Percentiles rank a stretch among this genome's conserved stretches.
phyloP scores from a whole-genome alignment of 2,113 vertebrate genomes.

The Sclerurus mexicanus region DNA sequence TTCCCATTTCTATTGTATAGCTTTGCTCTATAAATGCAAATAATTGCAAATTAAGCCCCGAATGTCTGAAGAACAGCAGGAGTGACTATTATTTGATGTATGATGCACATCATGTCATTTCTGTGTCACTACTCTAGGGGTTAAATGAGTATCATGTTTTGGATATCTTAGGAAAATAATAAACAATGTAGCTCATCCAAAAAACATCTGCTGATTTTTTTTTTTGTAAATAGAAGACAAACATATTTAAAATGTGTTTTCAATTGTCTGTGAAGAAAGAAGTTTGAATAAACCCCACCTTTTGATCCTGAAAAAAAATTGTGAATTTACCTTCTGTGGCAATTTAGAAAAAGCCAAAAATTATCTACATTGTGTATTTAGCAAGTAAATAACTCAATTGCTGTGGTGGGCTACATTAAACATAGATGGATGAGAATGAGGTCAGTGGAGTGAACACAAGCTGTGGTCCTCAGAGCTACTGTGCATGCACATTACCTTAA shows the following conservation, averaged over 20 bases:
- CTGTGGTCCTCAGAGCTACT: neutral
- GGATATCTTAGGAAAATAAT: conserved; percentile 12
- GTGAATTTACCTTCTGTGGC: neutral
- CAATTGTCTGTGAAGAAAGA: conserved; percentile 24
- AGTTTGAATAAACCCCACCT: neutral
- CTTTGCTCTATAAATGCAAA: conserved; percentile 54
- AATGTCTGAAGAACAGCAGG: conserved; percentile 62
- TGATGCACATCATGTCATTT: conserved; percentile 26
- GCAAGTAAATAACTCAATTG: neutral
- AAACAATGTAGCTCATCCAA: neutral
- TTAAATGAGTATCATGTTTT: conserved; percentile 12
- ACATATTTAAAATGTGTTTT: conserved; percentile 46
- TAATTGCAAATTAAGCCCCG: conserved; percentile 62
- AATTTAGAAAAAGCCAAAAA: neutral
- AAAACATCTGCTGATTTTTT: conserved; percentile 2
- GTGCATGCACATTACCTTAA: neutral
- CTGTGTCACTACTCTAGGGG: conserved; percentile 34
- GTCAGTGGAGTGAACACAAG: neutral
- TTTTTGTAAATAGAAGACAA: neutral
- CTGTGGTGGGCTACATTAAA: conserved; percentile 5
- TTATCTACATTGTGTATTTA: neutral
- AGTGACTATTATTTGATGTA: conserved; percentile 53
- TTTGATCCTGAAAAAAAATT: neutral
- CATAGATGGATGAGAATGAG: conserved; percentile 34
- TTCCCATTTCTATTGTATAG: conserved; percentile 55